A percentile compares a stretch with the other conserved stretches of the same genome.
phyloP scores from a whole-genome alignment of 2,888 invertebrate genomes.

The Deilephila elpenor region DNA sequence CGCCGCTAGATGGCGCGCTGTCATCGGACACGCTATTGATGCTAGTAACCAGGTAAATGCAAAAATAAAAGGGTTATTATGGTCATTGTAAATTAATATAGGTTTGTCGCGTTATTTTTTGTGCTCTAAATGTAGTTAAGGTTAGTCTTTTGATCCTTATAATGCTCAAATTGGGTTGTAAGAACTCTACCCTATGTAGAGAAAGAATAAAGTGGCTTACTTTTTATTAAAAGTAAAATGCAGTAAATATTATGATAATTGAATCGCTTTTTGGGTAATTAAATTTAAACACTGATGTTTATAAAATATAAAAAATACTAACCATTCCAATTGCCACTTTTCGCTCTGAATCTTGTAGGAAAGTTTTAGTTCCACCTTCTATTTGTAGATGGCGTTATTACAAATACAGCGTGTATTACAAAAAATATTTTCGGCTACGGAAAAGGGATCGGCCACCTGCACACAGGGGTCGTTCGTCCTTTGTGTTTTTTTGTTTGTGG shows the following conservation, averaged over 20 bases:
- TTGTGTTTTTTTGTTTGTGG: constrained; percentile 3
- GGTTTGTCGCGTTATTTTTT: constrained; percentile 11
- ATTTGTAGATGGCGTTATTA: constrained; percentile 40
- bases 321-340: too few relatives aligned
- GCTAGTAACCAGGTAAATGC: constrained; percentile 86
- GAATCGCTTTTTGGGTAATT: too few relatives aligned
- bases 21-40: constrained; percentile 91
- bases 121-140: too few relatives aligned
- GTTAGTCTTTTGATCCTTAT: too few relatives aligned
- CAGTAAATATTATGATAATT: too few relatives aligned
- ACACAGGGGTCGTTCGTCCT: background rate
- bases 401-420: background rate
- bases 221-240: too few relatives aligned
- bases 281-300: too few relatives aligned
- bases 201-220: too few relatives aligned
- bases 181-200: too few relatives aligned
- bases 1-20: constrained; percentile 90
- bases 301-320: too few relatives aligned
- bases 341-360: too few relatives aligned
- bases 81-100: background rate
- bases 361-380: background rate
- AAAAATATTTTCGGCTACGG: background rate
- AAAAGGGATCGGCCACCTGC: constrained; percentile 15
- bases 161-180: too few relatives aligned
- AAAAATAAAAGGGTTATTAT: background rate